A percentile compares a stretch with the other conserved stretches of the same genome.
phyloP scores from a whole-genome alignment of 2,113 vertebrate species.

The Nymphicus hollandicus region DNA sequence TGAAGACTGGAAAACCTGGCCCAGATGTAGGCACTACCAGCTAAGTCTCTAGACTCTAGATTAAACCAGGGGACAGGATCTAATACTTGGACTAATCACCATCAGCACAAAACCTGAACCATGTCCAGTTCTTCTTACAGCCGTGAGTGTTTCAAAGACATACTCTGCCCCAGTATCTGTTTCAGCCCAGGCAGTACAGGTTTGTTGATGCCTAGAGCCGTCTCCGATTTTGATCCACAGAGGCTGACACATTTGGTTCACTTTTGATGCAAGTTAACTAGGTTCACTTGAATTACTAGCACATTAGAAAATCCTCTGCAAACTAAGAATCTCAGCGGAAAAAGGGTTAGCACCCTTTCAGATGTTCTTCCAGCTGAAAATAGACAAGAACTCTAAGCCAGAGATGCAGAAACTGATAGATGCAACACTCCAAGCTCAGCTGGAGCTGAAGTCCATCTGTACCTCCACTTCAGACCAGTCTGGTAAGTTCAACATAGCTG shows the following conservation, averaged over 20 bases:
- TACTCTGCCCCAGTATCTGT: background rate
- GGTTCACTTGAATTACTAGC: background rate
- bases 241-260: background rate
- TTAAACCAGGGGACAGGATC: background rate
- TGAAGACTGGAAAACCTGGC: background rate
- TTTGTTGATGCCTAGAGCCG: background rate
- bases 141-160: background rate
- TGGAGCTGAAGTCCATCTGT: background rate
- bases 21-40: background rate
- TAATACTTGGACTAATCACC: background rate
- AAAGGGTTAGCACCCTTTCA: background rate
- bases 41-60: background rate
- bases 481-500: background rate
- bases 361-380: background rate
- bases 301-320: background rate
- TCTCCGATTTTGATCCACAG: background rate
- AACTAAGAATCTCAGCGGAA: background rate
- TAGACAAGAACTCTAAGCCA: background rate
- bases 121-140: background rate
- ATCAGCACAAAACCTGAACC: background rate
- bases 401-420: background rate
- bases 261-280: background rate
- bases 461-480: background rate
- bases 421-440: fast-evolving
- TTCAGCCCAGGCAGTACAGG: background rate